phyloP scores from a whole-genome alignment of 2,888 invertebrate species.

The Mythimna vitellina region DNA sequence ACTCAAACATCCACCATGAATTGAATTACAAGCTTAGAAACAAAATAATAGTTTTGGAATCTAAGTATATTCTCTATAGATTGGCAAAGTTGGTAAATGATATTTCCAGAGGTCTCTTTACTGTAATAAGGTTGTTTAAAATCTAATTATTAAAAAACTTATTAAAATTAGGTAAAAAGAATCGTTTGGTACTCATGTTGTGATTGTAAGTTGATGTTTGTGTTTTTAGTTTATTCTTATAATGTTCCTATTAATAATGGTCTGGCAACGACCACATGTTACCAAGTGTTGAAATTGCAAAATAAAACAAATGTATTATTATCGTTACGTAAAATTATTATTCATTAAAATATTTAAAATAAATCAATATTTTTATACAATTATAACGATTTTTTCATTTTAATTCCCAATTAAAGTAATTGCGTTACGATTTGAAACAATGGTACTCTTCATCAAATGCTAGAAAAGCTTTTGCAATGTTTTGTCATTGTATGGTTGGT shows the following conservation, averaged over 20 bases:
- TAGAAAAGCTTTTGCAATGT: too few relatives aligned
- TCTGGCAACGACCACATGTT: constrained; percentile 9
- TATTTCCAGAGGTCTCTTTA: neutral
- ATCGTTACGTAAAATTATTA: constrained; percentile 9
- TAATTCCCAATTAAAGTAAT: neutral
- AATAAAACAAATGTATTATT: constrained; percentile 2
- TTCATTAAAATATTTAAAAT: constrained; percentile 18
- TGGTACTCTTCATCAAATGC: too few relatives aligned
- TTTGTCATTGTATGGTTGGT: too few relatives aligned
- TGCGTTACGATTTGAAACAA: neutral
- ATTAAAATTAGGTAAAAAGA: neutral
- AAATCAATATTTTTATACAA: constrained; percentile 24
- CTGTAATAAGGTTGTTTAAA: neutral
- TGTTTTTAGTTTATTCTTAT: neutral
- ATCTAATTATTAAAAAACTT: neutral
- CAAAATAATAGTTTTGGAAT: neutral
- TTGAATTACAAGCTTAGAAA: neutral
- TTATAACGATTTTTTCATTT: constrained; percentile 9
- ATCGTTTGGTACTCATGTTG: neutral
- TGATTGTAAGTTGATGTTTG: neutral
- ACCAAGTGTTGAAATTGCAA: constrained; percentile 10
- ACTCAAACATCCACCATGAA: neutral
- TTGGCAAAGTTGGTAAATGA: neutral
- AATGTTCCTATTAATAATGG: neutral
- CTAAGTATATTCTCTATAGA: neutral